phyloP scores from a whole-genome alignment of 1,140 invertebrate species.

The Marisa cornuarietis region DNA sequence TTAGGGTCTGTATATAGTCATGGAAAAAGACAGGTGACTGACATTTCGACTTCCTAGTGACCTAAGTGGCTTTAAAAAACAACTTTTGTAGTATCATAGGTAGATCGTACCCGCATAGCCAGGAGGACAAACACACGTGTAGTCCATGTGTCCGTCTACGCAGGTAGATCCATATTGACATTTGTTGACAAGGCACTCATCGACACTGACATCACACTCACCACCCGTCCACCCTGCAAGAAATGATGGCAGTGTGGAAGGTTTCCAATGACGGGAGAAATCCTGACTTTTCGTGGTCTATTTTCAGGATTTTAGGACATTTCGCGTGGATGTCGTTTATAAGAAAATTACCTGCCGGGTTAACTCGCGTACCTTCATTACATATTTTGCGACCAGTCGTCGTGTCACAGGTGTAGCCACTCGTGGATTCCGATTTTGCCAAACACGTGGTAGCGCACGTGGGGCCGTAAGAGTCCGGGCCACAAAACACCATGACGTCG shows the following conservation, averaged over 20 bases:
- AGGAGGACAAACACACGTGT: slow-evolving; percentile 80
- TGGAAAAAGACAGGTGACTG: slow-evolving; percentile 69
- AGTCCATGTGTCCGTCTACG: slow-evolving; percentile 72
- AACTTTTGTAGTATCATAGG: slow-evolving; percentile 9
- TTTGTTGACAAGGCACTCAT: slow-evolving; percentile 90
- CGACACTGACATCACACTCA: slow-evolving; percentile 77
- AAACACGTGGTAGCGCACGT: slow-evolving; percentile 38
- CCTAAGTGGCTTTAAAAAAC: neutral
- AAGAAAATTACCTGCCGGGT: too few species aligned
- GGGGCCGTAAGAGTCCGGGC: slow-evolving; percentile 38
- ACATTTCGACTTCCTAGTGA: neutral
- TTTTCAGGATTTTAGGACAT: too few species aligned
- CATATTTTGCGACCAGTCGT: slow-evolving; percentile 39
- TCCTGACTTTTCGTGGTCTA: too few species aligned
- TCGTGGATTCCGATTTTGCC: slow-evolving; percentile 25
- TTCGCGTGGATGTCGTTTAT: too few species aligned
- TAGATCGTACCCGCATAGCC: slow-evolving; percentile 27
- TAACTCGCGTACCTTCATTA: slow-evolving; percentile 23
- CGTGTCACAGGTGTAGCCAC: slow-evolving; percentile 39
- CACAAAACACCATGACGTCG: slow-evolving; percentile 36
- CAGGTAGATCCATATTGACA: slow-evolving; percentile 88
- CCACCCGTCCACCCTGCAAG: slow-evolving; percentile 68
- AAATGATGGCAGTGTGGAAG: neutral
- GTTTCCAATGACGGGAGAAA: too few species aligned
- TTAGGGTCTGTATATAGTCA: neutral